These are phyloP conservation scores for Nycticryphes semicollaris DNA, from an alignment of 2,113 vertebrate species.

Conservation along the genomic window DNA sequence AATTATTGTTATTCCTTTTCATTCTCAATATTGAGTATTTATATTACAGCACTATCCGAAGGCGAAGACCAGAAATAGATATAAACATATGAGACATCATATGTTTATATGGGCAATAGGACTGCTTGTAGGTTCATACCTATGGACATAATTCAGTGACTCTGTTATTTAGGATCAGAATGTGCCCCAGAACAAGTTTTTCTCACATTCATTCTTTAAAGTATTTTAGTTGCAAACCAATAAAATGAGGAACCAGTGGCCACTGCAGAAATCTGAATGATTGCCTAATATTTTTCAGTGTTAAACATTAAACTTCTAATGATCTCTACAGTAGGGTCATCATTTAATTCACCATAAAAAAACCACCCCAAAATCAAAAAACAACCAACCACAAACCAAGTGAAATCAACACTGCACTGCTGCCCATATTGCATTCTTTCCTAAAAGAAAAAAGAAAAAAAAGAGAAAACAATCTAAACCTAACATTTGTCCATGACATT, in stretches of 20 bases:
- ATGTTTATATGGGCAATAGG: background rate
- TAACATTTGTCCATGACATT: conserved; percentile 22
- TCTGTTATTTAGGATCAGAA: background rate
- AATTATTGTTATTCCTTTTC: background rate
- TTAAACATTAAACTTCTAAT: background rate
- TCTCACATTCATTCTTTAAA: background rate
- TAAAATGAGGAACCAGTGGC: background rate
- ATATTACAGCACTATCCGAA: background rate
- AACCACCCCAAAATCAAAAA: background rate
- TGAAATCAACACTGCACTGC: rapidly evolving
- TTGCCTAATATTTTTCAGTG: background rate
- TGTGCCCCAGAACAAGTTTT: rapidly evolving
- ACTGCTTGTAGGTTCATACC: background rate
- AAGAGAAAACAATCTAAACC: background rate
- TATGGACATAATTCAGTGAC: background rate
- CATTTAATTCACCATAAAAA: background rate
- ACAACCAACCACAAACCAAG: too few relatives aligned
- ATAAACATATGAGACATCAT: background rate
- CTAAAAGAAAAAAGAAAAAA: background rate
- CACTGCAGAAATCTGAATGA: background rate
- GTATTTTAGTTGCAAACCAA: background rate
- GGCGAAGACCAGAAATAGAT: background rate
- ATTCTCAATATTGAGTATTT: background rate
- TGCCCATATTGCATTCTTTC: background rate
- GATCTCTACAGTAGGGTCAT: background rate